Base-by-base conservation (phyloP, 2,113 vertebrate species). In the Solenodon paradoxus region DNA sequence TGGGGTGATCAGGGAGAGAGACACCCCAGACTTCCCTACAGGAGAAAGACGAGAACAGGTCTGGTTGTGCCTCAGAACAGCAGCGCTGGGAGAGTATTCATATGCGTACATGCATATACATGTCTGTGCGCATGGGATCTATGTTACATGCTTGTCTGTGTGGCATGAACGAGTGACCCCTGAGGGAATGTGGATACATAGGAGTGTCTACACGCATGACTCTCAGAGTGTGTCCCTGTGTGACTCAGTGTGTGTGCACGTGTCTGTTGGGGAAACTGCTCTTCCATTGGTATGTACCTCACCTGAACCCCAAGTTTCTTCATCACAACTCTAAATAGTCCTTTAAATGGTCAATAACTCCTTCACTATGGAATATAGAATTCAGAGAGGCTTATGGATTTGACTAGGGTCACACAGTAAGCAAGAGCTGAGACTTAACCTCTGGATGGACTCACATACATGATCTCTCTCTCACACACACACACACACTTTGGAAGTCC, bases 341-440 rank as follows among this genome's bases (percentile, higher is more conserved):
- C 24, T 32, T 11, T 40, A 38, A 53, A 7, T 38, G 47, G 17
- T 79, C 35, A 57, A 63, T 55, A 22, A 61, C 86, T 79, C 63
- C 87, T 86, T 72, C 32, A 75, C 5, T 81, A 32, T 61, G 77
- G 45, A 63, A 66, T 26, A 30, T 20, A 45, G 80, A 88, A 32
- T 69, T 22, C 64, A 86, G 74, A 80, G 63, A 84, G 16, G 51
- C 16, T 32, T 5, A 32, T 20, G 28, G 32, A 84, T 75, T 28
- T 61, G 49, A 40, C 35, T 69, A 61, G 49, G 35, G 32, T 69
- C 91, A 92, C 57, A 89, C 9, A 84, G 90, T 24, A 72, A 94
- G 80, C 32, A 6, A 32, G 35, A 55, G 57, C 47, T 20, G 61
- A 68, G 13, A 10, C 42, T n/a, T 45, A 51, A 42, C 45, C 81